A percentile compares a stretch with the other conserved stretches of the same genome.
These are phyloP conservation scores for Felis chaus DNA, from an alignment of 2,113 vertebrate species.

Conservation along the genomic window DNA sequence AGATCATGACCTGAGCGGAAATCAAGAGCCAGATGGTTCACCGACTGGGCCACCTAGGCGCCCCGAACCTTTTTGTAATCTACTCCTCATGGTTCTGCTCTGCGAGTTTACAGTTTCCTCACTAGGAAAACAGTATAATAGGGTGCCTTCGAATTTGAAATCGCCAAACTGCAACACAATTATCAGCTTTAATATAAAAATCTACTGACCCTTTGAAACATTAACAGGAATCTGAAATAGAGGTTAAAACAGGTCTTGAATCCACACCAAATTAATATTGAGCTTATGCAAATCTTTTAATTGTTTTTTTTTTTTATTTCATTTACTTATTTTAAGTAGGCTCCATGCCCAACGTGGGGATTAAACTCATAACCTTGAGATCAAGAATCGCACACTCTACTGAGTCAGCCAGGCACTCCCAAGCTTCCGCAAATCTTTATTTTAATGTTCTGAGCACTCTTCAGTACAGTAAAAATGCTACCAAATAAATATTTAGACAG, in stretches of 20 bases:
- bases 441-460: conserved; percentile 37
- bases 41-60: too few species aligned
- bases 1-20: too few species aligned
- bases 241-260: not conserved
- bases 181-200: conserved; percentile 15
- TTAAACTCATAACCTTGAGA: too few species aligned
- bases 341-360: too few species aligned
- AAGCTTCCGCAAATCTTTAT: not conserved
- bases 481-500: not conserved
- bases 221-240: not conserved
- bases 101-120: not conserved
- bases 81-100: not conserved
- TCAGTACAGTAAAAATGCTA: not conserved
- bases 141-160: not conserved
- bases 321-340: too few species aligned
- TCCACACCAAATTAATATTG: not conserved
- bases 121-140: not conserved
- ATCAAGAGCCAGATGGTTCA: too few species aligned
- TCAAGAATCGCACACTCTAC: too few species aligned
- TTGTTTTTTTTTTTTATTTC: too few species aligned
- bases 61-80: not conserved
- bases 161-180: not conserved
- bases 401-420: too few species aligned
- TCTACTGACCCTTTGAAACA: conserved; percentile 9
- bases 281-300: not conserved